These are phyloP conservation scores for Troides aeacus DNA, from an alignment of 2,888 invertebrate species.

Conservation along the genomic window DNA sequence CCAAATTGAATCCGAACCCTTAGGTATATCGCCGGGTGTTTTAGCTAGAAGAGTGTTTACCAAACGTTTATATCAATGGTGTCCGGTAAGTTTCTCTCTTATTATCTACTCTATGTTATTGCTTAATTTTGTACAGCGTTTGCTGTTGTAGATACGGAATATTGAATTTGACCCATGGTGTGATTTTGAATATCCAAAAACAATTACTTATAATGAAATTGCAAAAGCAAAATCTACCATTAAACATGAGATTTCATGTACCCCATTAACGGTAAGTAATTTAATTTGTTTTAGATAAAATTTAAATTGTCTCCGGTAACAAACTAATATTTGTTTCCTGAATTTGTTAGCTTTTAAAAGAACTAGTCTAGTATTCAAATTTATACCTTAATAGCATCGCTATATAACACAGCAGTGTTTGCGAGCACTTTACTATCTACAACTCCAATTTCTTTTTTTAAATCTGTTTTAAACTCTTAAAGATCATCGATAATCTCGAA, in stretches of 20 bases:
- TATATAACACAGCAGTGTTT: too few relatives aligned
- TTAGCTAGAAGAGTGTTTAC: conserved; percentile 45
- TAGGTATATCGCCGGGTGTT: conserved; percentile 50
- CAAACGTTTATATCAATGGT: conserved; percentile 31
- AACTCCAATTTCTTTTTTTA: too few relatives aligned
- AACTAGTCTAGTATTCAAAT: too few relatives aligned
- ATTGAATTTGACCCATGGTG: conserved; percentile 48
- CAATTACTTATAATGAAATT: conserved; percentile 77
- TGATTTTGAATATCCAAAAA: conserved; percentile 52
- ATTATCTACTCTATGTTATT: background rate
- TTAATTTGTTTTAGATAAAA: background rate
- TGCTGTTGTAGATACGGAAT: conserved; percentile 33
- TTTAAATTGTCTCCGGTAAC: too few relatives aligned
- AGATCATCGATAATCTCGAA: background rate
- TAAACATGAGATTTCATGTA: conserved; percentile 71
- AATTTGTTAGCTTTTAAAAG: too few relatives aligned
- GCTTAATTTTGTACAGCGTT: too few relatives aligned
- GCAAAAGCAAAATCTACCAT: conserved; percentile 80
- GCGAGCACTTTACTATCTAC: too few relatives aligned
- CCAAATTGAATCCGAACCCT: conserved; percentile 27
- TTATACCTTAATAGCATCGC: too few relatives aligned
- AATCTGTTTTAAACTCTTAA: background rate
- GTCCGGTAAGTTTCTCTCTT: conserved; percentile 12
- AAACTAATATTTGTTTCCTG: too few relatives aligned
- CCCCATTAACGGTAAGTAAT: conserved; percentile 40